Evolutionary conservation across 2,113 vertebrate species (phyloP).

Genomic region (Dipodomys spectabilis): DNA sequence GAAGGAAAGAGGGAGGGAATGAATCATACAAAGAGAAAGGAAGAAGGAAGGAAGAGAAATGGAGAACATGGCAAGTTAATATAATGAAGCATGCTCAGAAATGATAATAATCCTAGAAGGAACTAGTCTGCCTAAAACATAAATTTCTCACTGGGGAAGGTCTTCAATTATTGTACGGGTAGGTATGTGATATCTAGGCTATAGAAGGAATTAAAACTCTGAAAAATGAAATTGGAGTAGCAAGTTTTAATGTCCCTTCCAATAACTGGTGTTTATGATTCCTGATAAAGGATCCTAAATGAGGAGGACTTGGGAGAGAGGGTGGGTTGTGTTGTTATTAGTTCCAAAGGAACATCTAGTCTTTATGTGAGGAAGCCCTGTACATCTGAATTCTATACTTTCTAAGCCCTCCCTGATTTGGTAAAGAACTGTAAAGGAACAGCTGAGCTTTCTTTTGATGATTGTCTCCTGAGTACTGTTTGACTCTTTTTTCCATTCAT

Average conservation of each 20-base stretch:
- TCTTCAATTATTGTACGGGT: background rate
- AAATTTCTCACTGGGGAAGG: background rate
- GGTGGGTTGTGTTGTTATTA: accelerated
- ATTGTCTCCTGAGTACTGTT: background rate
- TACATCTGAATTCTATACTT: background rate
- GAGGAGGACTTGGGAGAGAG: background rate
- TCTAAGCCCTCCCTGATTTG: background rate
- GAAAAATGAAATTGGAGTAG: background rate
- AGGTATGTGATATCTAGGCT: background rate
- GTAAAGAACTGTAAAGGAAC: background rate
- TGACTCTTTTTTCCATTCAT: background rate
- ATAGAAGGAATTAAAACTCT: background rate
- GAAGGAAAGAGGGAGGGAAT: background rate
- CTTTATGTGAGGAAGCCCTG: too few species aligned
- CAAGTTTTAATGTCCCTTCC: background rate
- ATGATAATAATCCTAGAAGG: background rate
- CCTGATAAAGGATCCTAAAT: background rate
- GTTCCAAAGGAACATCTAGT: background rate
- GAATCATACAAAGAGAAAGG: too few species aligned
- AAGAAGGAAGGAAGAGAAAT: background rate
- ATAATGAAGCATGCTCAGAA: too few species aligned
- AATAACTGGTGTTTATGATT: background rate
- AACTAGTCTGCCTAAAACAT: background rate
- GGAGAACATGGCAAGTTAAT: background rate
- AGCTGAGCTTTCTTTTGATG: background rate